Base-by-base conservation (phyloP, 2,113 vertebrate species). In the Entomyzon cyanotis region DNA sequence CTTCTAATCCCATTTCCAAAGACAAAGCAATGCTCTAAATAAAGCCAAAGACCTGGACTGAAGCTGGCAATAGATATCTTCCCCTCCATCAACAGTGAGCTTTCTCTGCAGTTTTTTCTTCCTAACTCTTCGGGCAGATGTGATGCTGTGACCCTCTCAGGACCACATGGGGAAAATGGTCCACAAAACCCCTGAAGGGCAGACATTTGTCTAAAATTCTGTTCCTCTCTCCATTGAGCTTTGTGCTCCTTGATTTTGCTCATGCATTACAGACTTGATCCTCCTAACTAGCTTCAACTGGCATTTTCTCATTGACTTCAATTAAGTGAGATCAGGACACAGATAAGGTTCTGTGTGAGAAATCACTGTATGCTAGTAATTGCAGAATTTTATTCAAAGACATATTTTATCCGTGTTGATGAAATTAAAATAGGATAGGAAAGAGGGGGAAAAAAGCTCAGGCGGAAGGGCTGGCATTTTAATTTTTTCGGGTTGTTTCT, bases 371-470 rank as follows among this genome's bases (percentile, higher is more conserved):
- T 15, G 56, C 31, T 93, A 82, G 64, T 92, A 93, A 95, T 92
- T 93, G 85, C 80, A 84, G 52, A 90, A 90, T 89, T 96, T 96
- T 93, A 95, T 95, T 96, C 92, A 90, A 86, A 94, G 94, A 63
- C 87, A 84, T 93, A 90, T 94, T 95, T 94, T 85, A 91, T 95
- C 85, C 74, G 35, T 74, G 63, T n/a, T 91, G 93, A 90, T 93
- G 82, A 91, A 95, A 94, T 95, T 95, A 96, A 91, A 95, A 93
- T 80, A 89, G 75, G 49, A 89, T 75, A 89, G 93, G 78, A 82
- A 83, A 73, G 35, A 67, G 44, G 28, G 47, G 18, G 2, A 73
- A 82, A 87, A 89, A 94, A 81, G 41, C 87, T 80, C 88, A 68
- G 62, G 90, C 68, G 75, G 90, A 90, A 91, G 89, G 79, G 67